These are phyloP conservation scores for Babyrousa celebensis DNA, from an alignment of 2,797 vertebrate genomes.

Conservation along the genomic window DNA sequence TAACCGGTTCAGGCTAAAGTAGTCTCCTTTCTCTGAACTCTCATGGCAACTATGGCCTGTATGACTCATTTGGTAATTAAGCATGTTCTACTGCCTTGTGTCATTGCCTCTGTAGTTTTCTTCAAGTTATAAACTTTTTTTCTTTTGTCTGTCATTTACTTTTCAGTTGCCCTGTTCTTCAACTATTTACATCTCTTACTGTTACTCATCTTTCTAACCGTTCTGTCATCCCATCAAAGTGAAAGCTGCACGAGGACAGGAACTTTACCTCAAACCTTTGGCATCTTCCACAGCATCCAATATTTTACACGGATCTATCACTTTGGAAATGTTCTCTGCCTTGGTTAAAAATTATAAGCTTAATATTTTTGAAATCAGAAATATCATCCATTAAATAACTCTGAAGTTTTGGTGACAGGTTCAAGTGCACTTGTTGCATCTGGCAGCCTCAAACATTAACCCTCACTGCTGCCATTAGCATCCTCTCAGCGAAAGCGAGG, in stretches of 20 bases:
- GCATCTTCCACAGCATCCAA: not conserved
- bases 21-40: slow-evolving; percentile 34
- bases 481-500: slow-evolving; percentile 4
- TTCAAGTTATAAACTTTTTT: not conserved
- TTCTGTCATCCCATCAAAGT: not conserved
- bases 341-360: not conserved
- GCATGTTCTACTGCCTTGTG: not conserved
- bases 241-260: not conserved
- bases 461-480: not conserved
- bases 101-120: not conserved
- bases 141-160: not conserved
- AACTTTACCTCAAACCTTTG: slow-evolving; percentile 20
- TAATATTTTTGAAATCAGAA: slow-evolving; percentile 28
- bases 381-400: not conserved
- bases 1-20: not conserved
- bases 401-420: slow-evolving; percentile 71
- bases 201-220: not conserved
- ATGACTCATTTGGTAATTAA: slow-evolving; percentile 16
- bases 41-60: not conserved
- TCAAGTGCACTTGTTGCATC: slow-evolving; percentile 81
- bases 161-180: slow-evolving; percentile 33
- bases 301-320: not conserved
- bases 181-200: not conserved
- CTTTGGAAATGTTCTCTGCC: not conserved
- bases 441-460: slow-evolving; percentile 2